These are phyloP conservation scores for Rhagologus leucostigma DNA, from an alignment of 2,113 vertebrate genomes.

Conservation along the genomic window DNA sequence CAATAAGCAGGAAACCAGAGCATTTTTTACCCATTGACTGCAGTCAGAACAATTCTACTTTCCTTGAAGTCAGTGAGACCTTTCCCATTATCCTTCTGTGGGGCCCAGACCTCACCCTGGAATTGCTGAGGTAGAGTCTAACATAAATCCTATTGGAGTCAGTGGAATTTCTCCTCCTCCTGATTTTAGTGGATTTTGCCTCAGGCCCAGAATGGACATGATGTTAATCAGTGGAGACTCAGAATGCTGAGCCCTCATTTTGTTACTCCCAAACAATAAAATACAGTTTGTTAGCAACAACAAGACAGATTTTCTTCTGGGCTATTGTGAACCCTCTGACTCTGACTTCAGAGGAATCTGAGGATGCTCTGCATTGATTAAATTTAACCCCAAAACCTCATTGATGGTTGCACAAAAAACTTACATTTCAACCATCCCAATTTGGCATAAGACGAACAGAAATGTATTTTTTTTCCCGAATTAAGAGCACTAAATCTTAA, in stretches of 20 bases:
- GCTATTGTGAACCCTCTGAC: neutral
- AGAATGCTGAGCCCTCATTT: neutral
- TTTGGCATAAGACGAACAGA: neutral
- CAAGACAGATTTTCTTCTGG: neutral
- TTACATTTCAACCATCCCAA: neutral
- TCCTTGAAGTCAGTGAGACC: neutral
- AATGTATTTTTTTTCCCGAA: neutral
- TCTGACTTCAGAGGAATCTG: neutral
- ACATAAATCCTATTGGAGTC: neutral
- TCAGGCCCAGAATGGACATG: neutral
- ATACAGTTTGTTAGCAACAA: neutral
- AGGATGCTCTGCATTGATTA: neutral
- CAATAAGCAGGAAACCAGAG: neutral
- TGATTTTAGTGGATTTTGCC: neutral
- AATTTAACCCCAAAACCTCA: neutral
- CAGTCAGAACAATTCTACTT: neutral
- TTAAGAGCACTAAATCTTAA: conserved; percentile 19
- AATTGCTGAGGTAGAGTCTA: neutral
- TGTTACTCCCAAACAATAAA: neutral
- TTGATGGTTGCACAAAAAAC: neutral
- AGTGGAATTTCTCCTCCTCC: neutral
- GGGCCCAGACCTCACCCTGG: neutral
- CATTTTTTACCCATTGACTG: neutral
- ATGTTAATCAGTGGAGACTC: neutral
- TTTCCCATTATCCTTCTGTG: neutral